Evolutionary conservation across 1,140 invertebrate species (phyloP).

Genomic region (Trichoplusia ni): DNA sequence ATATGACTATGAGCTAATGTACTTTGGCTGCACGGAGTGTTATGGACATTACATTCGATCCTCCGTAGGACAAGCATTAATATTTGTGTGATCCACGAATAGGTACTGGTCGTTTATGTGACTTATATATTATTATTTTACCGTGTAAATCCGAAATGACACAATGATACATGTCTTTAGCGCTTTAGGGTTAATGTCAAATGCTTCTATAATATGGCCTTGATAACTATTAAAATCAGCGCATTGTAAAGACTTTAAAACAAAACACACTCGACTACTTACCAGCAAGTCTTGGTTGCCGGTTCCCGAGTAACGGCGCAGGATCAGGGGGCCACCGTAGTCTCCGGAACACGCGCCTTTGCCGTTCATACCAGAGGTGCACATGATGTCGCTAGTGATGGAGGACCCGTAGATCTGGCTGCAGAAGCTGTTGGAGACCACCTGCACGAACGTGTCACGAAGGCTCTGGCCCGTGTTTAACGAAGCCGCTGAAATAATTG

Average conservation of each 20-base stretch:
- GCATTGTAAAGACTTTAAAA: too few species aligned
- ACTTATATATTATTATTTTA: too few species aligned
- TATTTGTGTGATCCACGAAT: too few species aligned
- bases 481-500: neutral
- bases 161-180: too few species aligned
- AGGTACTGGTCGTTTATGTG: too few species aligned
- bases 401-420: neutral
- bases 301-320: neutral
- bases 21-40: neutral
- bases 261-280: too few species aligned
- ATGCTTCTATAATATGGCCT: too few species aligned
- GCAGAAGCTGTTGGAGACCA: neutral
- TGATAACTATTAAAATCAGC: neutral
- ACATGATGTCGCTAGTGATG: neutral
- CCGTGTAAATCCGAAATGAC: too few species aligned
- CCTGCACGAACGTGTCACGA: neutral
- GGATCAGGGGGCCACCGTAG: slow-evolving; percentile 1
- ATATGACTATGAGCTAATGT: neutral
- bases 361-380: neutral
- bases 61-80: too few species aligned
- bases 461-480: neutral
- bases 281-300: neutral
- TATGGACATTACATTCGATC: neutral
- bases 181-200: too few species aligned
- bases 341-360: slow-evolving; percentile 4